These are phyloP conservation scores for Bactericera cockerelli DNA, from an alignment of 1,140 invertebrate species.

Conservation along the genomic window DNA sequence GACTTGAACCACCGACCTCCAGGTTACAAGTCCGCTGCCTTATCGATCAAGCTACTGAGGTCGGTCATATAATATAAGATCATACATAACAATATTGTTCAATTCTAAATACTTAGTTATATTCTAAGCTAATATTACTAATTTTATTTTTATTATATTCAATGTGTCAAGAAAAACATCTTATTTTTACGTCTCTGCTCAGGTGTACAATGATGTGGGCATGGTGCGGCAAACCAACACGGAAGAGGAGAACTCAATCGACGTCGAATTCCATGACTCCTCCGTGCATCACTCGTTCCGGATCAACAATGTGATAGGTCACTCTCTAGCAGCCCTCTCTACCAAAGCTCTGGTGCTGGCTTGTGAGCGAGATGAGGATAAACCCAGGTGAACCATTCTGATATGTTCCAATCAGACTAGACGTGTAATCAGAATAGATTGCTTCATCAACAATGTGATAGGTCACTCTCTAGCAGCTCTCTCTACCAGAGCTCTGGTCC, in stretches of 20 bases:
- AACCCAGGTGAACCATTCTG: constrained; percentile 31
- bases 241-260: constrained; percentile 63
- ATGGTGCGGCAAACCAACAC: constrained; percentile 56
- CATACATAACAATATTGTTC: no score
- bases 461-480: constrained; percentile 70
- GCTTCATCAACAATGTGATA: constrained; percentile 67
- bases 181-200: constrained; percentile 17
- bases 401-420: not conserved
- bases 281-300: constrained; percentile 79
- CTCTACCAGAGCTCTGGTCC: constrained; percentile 54
- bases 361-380: constrained; percentile 40
- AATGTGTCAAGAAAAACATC: no score
- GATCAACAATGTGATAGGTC: constrained; percentile 62
- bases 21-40: no score
- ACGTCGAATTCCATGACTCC: constrained; percentile 89
- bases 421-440: no score
- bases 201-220: constrained; percentile 76
- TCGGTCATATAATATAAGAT: no score
- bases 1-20: no score
- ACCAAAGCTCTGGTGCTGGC: constrained; percentile 60
- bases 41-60: no score
- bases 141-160: no score
- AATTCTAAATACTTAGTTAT: no score
- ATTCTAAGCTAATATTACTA: no score
- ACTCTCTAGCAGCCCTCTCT: constrained; percentile 72